These are phyloP conservation scores for Drosophila merina DNA, from an alignment of 2,888 invertebrate genomes.

Conservation along the genomic window DNA sequence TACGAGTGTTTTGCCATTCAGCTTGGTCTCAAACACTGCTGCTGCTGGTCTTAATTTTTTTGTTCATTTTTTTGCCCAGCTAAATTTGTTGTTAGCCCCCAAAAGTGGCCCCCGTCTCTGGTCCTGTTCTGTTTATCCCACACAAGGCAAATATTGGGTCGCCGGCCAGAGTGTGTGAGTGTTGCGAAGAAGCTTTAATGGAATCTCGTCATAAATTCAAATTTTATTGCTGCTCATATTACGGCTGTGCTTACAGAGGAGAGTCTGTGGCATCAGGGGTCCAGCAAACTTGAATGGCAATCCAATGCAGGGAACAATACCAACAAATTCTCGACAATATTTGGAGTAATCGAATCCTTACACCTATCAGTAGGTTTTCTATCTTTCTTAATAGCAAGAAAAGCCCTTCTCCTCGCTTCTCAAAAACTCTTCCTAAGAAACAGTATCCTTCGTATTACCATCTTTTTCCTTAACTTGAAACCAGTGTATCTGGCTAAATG, in stretches of 20 bases:
- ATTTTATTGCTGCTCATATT: conserved; percentile 81
- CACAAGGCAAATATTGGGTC: conserved; percentile 71
- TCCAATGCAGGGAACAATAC: conserved; percentile 32
- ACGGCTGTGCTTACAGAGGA: conserved; percentile 61
- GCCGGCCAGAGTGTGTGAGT: conserved; percentile 38
- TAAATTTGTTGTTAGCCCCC: conserved; percentile 52
- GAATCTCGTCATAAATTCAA: conserved; percentile 83
- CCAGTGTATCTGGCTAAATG: conserved; percentile 55
- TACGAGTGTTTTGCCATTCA: conserved; percentile 63
- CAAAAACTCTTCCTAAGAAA: neutral
- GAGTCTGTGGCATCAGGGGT: conserved; percentile 22
- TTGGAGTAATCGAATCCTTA: too few relatives aligned
- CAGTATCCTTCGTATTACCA: neutral
- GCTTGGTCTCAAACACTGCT: conserved; percentile 35
- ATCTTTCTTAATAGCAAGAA: neutral
- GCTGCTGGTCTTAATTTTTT: conserved; percentile 23
- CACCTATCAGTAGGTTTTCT: too few relatives aligned
- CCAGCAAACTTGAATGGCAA: conserved; percentile 30
- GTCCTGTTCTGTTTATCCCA: conserved; percentile 47
- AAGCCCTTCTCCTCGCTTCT: neutral
- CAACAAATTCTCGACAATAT: conserved; percentile 19
- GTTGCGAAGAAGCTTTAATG: conserved; percentile 82
- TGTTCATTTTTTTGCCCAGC: conserved; percentile 54
- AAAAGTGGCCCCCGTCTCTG: conserved; percentile 12
- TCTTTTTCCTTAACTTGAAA: conserved; percentile 3